Percentiles rank a stretch among this genome's conserved stretches.
Conservation (phyloP, 2,888 invertebrate species). For the Cosmia trapezina region DNA sequence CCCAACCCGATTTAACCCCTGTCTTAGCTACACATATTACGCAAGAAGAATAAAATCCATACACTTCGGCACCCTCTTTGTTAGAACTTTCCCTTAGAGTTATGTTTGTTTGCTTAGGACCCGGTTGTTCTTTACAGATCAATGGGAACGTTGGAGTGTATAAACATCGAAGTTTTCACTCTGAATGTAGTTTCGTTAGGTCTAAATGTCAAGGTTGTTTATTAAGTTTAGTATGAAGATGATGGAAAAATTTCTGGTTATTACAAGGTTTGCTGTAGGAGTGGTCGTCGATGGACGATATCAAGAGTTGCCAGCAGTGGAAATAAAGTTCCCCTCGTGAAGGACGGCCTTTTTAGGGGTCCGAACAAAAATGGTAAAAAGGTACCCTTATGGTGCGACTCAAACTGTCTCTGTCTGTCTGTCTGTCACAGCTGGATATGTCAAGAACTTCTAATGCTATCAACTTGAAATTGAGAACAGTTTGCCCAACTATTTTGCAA, state of each 20-base stretch:
- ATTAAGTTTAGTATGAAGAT: background rate
- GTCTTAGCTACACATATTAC: slow-evolving; percentile 13
- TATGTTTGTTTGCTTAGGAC: slow-evolving; percentile 59
- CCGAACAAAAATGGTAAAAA: no score
- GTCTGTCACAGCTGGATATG: no score
- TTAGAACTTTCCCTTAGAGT: slow-evolving; percentile 52
- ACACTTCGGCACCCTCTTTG: slow-evolving; percentile 34
- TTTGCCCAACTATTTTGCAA: no score
- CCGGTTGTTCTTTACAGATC: slow-evolving; percentile 56
- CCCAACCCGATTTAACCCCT: background rate
- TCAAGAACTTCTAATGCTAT: no score
- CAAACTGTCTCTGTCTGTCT: no score
- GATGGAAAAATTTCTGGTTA: background rate
- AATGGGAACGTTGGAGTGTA: slow-evolving; percentile 51
- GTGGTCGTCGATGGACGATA: background rate
- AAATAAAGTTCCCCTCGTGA: background rate
- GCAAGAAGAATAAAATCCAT: slow-evolving; percentile 34
- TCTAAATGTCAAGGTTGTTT: slow-evolving; percentile 26
- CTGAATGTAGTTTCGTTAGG: background rate
- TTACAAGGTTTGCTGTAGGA: background rate
- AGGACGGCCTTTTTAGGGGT: background rate
- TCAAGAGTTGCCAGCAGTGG: background rate
- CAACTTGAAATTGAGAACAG: no score
- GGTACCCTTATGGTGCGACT: no score
- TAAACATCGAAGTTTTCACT: slow-evolving; percentile 46